Conservation (phyloP, 1,140 invertebrate genomes). For the Pseudomyrmex cubaensis region DNA sequence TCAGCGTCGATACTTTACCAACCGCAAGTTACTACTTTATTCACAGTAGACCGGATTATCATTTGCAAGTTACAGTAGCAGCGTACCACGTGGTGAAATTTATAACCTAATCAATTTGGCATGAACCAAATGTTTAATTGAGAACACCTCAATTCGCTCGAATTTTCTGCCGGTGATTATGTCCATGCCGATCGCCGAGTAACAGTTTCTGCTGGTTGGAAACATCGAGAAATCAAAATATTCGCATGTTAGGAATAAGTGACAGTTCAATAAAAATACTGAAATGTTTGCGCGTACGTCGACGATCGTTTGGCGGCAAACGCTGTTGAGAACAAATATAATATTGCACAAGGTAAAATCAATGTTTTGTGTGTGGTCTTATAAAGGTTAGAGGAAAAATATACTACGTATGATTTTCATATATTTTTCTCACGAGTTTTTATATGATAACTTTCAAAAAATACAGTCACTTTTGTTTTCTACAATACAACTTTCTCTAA, state of each 20-base stretch:
- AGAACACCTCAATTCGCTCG: too few relatives aligned
- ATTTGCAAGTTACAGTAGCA: too few relatives aligned
- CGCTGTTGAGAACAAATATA: slow-evolving; percentile 9
- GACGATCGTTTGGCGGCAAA: not conserved
- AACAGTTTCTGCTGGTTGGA: too few relatives aligned
- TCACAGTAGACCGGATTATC: too few relatives aligned
- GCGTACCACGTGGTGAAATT: too few relatives aligned
- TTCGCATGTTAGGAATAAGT: not conserved
- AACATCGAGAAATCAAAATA: too few relatives aligned
- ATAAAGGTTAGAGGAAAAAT: slow-evolving; percentile 28
- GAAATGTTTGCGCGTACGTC: slow-evolving; percentile 53
- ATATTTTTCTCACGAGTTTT: not conserved
- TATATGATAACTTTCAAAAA: not conserved
- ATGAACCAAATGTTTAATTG: too few relatives aligned
- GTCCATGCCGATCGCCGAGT: too few relatives aligned
- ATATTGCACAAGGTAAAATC: slow-evolving; percentile 39
- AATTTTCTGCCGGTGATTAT: too few relatives aligned
- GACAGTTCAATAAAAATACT: not conserved
- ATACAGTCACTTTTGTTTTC: not conserved
- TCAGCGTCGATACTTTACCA: too few relatives aligned
- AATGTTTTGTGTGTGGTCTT: not conserved
- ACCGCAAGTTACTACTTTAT: too few relatives aligned
- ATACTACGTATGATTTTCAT: not conserved
- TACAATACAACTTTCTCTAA: not conserved
- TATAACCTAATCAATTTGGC: too few relatives aligned